Evolutionary conservation across 2,797 vertebrate species (phyloP), one percentile per base, ranked within the genome.

Genomic region (Decapterus maruadsi): DNA sequence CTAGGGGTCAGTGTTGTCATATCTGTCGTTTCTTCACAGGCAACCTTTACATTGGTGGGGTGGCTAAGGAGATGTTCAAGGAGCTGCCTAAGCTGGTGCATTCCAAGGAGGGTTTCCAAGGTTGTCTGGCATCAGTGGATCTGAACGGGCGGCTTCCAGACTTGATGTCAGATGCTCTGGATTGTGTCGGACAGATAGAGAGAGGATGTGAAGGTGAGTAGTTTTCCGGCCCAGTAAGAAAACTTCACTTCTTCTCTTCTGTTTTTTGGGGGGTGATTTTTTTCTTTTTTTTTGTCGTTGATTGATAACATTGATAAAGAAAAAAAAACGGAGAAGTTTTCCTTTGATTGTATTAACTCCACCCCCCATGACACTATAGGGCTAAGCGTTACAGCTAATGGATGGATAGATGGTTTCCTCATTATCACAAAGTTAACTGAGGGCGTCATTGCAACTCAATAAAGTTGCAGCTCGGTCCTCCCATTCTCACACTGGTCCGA

Each of bases 131-230:
- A 6, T 98, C 98, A 0, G 95, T 99, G 69, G 98, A 99, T 90
- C 94, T 99, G 87, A 99, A 99, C 0, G 97, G 97, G 78, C 95
- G 97, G 2, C 97, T 99, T 74, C 97, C 98, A 10, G 97, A 99
- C 89, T 93, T 99, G 82, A 97, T 99, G 92, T 97, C 97, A 13
- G 98, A 99, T 72, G 97, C 97, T 73, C 93, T 98, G 89, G 97
- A 97, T 89, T 99, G 98, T 89, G 97, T 97, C 59, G 98, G 98
- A 26, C 97, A 98, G 86, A 99, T 99, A 86, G 98, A 99, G 92
- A 96, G 97, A 93, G 97, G 97, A 90, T 99, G 98, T 81, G 98
- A 99, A 97, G 97, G 97, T 99, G 95, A 93, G 91, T 26, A 19
- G 19, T 71, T 17, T 20, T 22, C 11, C 17, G 31, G 42, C 43